Base-by-base conservation (phyloP, 2,113 vertebrate genomes). In the Xiphophorus maculatus region DNA sequence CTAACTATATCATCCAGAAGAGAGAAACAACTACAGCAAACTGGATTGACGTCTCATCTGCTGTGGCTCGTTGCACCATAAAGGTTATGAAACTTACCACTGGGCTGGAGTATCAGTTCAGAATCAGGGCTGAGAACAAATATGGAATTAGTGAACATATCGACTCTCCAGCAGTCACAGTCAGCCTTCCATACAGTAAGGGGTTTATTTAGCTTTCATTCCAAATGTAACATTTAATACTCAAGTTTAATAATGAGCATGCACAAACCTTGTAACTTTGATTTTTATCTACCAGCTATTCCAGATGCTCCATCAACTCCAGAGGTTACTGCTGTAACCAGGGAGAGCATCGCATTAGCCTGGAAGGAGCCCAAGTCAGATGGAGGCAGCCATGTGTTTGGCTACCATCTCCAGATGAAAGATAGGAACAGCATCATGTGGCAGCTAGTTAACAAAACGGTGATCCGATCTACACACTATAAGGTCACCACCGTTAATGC, bases 351-450 rank as follows among this genome's bases (percentile, higher is more conserved):
- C 80, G 94, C 94, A 8, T 95, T 99, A 1, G 94, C 91, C 80
- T 99, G 98, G 98, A 95, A 98, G 80, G 97, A 98, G 83, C 98
- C 98, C 60, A 95, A 96, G 69, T 96, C 95, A 71, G 97, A 97
- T 82, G 98, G 98, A 76, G 98, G 98, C 77, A 99, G 85, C 90
- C 89, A 95, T 61, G 94, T 99, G 63, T 94, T 82, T 77, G 98
- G 98, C 78, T 99, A 99, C 81, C 97, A 99, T 81, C 91, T 99
- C 62, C 96, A 98, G 89, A 98, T 99, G 96, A 99, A 99, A 89
- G 98, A 99, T 85, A 97, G 94, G 82, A 99, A 99, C 77, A 99
- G 98, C 89, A 96, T 99, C 75, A 90, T 99, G 76, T 99, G 98
- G 98, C 97, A 97, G 89, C 98, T 93, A 80, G 95, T 93, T 79